These are phyloP conservation scores for Sarcophaga subvicina DNA, from an alignment of 2,888 invertebrate species.

Conservation along the genomic window DNA sequence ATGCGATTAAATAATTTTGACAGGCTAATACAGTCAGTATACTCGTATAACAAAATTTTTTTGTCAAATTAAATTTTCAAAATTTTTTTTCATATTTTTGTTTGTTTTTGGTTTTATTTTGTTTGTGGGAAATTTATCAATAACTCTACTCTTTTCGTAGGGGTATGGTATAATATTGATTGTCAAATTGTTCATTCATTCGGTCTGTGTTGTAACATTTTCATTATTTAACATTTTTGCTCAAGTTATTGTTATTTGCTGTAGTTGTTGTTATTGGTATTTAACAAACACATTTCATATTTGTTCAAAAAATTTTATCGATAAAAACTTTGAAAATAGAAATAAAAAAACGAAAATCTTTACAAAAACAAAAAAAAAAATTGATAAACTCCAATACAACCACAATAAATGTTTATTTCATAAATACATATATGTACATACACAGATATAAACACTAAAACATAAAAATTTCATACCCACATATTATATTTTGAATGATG, in stretches of 20 bases:
- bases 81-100: no score
- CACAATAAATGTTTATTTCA: constrained; percentile 53
- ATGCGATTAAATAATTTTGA: no score
- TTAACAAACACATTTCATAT: constrained; percentile 43
- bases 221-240: constrained; percentile 13
- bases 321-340: constrained; percentile 15
- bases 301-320: constrained; percentile 33
- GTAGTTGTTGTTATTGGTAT: constrained; percentile 36
- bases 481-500: not conserved
- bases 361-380: not conserved
- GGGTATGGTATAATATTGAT: not conserved
- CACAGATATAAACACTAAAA: not conserved
- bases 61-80: no score
- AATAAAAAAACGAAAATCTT: not conserved
- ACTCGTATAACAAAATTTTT: no score
- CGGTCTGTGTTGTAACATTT: constrained; percentile 8
- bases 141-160: not conserved
- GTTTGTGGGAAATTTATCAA: not conserved
- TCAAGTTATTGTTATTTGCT: not conserved
- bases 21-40: no score
- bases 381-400: constrained; percentile 36
- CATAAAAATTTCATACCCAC: not conserved
- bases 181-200: not conserved
- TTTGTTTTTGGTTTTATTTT: no score
- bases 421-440: constrained; percentile 1